phyloP scores from a whole-genome alignment of 2,888 invertebrate genomes.

The Cabera pusaria region DNA sequence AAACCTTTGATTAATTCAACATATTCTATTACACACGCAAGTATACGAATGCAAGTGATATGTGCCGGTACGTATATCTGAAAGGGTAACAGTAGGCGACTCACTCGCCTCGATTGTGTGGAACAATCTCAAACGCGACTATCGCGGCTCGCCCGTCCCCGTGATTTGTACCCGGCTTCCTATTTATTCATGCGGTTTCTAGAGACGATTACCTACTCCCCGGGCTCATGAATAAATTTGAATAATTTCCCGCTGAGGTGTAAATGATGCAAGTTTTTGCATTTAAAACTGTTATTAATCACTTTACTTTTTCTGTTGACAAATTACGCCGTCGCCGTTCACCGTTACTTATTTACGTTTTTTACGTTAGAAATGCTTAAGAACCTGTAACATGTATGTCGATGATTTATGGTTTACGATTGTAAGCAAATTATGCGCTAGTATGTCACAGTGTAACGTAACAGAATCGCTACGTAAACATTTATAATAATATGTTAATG shows the following conservation, averaged over 20 bases:
- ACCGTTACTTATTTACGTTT: constrained; percentile 14
- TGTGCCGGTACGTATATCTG: too few relatives aligned
- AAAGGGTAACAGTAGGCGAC: constrained; percentile 9
- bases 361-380: constrained; percentile 2
- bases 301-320: constrained; percentile 58
- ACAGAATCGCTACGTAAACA: constrained; percentile 3
- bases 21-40: too few relatives aligned
- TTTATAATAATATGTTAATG: constrained; percentile 31
- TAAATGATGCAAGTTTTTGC: constrained; percentile 79
- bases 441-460: constrained; percentile 13
- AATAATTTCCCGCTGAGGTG: constrained; percentile 74
- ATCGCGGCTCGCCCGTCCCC: constrained; percentile 45
- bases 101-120: constrained; percentile 13
- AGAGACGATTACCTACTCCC: constrained; percentile 75
- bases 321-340: constrained; percentile 45
- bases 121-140: constrained; percentile 37
- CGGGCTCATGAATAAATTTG: constrained; percentile 76
- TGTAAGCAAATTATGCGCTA: constrained; percentile 7
- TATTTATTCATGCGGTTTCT: constrained; percentile 77
- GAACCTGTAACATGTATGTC: not conserved
- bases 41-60: too few relatives aligned
- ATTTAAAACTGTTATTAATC: constrained; percentile 75
- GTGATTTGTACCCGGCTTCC: constrained; percentile 74
- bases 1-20: too few relatives aligned
- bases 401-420: constrained; percentile 10